Base-by-base conservation (phyloP, 1,140 invertebrate genomes). In the Heliconius eleuchia region DNA sequence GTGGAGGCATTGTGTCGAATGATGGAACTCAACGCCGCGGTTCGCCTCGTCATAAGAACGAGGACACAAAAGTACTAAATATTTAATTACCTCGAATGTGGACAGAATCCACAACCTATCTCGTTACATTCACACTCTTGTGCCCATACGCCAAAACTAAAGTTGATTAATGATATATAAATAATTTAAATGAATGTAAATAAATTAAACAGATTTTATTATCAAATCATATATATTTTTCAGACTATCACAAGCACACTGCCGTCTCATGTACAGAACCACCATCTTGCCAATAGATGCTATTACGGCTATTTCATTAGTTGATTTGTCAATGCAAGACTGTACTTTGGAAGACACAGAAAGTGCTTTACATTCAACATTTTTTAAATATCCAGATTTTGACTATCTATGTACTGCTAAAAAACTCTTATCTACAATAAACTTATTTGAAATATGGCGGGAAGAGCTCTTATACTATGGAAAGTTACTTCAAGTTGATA, bases 231-330 rank as follows among this genome's bases (percentile, higher is more conserved):
- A 74, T 79, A 55, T 77, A 46, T 84, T 80, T 87, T 91, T 75
- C 81, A 95, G 94, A 81, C 90, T 95, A 85, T 95, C 94, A 72
- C 93, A 94, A 88, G 94, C 94, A 3, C 94, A 95, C 80, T 94
- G 93, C 71, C 89, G 93, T 18, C 84, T 95, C 2, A 95, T 95
- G 94, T 94, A 92, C 80, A 84, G 94, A 19, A 90, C 86, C 0
- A 89, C 85, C 11, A 94, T 95, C 57, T 80, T 94, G 77, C 86
- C 94, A 30, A 86, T 94, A 84, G 94, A 95, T 80, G 94, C 94
- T 19, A 87, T 95, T 76, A 84, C 88, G 27, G 93, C 93, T n/a
- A 88, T 95, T 23, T 92, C 89, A 5, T 85, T 95, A 5, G 89
- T 95, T 60, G 94, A 95, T 80, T 78, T 95, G 42, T 95, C 94